A percentile compares a stretch with the other conserved stretches of the same genome.
phyloP scores from a whole-genome alignment of 1,140 invertebrate genomes.

The Lasioglossum baleicum region DNA sequence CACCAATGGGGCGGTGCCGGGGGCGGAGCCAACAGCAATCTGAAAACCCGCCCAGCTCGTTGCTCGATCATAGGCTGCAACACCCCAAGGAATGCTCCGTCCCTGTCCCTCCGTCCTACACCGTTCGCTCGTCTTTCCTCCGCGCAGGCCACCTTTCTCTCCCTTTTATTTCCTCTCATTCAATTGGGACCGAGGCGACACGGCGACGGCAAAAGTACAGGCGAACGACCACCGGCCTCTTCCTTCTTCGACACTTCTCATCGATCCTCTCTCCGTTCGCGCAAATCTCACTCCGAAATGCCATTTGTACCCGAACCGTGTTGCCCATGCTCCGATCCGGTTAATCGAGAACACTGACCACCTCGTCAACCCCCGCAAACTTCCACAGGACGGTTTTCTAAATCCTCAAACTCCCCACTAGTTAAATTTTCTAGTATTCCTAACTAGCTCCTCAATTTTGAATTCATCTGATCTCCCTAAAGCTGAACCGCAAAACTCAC shows the following conservation, averaged over 20 bases:
- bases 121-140: slow-evolving; percentile 21
- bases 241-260: slow-evolving; percentile 53
- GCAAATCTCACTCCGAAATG: slow-evolving; percentile 2
- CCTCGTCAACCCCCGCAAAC: too few relatives aligned
- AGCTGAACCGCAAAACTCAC: too few relatives aligned
- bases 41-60: slow-evolving; percentile 49
- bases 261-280: slow-evolving; percentile 37
- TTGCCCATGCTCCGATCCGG: too few relatives aligned
- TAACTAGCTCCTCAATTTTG: too few relatives aligned
- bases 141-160: slow-evolving; percentile 21
- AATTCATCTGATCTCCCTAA: too few relatives aligned
- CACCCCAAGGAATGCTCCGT: slow-evolving; percentile 58
- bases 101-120: slow-evolving; percentile 16
- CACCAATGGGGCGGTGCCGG: slow-evolving; percentile 56
- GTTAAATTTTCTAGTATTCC: too few relatives aligned
- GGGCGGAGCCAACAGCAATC: slow-evolving; percentile 55
- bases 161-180: slow-evolving; percentile 10
- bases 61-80: slow-evolving; percentile 51
- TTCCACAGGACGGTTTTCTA: too few relatives aligned
- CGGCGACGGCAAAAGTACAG: slow-evolving; percentile 62
- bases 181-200: slow-evolving; percentile 48
- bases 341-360: too few relatives aligned
- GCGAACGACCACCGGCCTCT: slow-evolving; percentile 31
- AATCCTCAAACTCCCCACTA: too few relatives aligned
- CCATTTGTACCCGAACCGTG: too few relatives aligned